A percentile compares a stretch with the other conserved stretches of the same genome.
Evolutionary conservation across 53 echinoderm and acorn worm species (phyloP).

Genomic region (Zoroaster sp.): DNA sequence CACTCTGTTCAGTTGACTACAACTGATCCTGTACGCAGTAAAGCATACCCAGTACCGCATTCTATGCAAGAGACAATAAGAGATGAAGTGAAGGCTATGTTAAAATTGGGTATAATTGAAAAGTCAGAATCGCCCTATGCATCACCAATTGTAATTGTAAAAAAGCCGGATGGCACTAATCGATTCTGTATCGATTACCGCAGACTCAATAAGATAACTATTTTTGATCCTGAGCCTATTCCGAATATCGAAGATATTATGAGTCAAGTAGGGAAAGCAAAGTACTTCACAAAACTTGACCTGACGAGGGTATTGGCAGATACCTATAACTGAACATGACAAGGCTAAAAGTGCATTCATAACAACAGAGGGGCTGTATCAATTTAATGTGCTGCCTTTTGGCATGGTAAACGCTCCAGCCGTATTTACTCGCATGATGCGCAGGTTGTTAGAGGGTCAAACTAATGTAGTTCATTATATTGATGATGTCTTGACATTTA

Average conservation of each 20-base stretch:
- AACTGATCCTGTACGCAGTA: conserved; percentile 44
- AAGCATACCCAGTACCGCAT: conserved; percentile 59
- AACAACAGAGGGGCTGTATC: conserved; percentile 57
- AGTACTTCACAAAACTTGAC: conserved; percentile 63
- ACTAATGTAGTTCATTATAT: conserved; percentile 54
- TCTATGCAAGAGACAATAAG: conserved; percentile 16
- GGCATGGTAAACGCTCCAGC: conserved; percentile 65
- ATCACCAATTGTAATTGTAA: conserved; percentile 58
- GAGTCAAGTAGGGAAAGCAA: background rate
- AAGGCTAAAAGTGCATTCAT: conserved; percentile 53
- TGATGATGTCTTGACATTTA: conserved; percentile 61
- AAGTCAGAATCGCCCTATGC: conserved; percentile 56
- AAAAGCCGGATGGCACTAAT: conserved; percentile 55
- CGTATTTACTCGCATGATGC: conserved; percentile 57
- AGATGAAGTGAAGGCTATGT: conserved; percentile 34
- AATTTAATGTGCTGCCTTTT: conserved; percentile 61
- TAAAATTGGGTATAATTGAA: conserved; percentile 49
- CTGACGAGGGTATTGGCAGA: conserved; percentile 75
- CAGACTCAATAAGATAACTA: conserved; percentile 45
- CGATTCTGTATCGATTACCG: conserved; percentile 59
- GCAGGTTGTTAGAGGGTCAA: conserved; percentile 37
- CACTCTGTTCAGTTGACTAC: conserved; percentile 49
- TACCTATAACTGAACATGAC: conserved; percentile 45
- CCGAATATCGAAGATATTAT: conserved; percentile 58
- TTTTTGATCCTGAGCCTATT: conserved; percentile 67